Evolutionary conservation across 1,140 invertebrate species (phyloP).

Genomic region (Heliconius melpomene): DNA sequence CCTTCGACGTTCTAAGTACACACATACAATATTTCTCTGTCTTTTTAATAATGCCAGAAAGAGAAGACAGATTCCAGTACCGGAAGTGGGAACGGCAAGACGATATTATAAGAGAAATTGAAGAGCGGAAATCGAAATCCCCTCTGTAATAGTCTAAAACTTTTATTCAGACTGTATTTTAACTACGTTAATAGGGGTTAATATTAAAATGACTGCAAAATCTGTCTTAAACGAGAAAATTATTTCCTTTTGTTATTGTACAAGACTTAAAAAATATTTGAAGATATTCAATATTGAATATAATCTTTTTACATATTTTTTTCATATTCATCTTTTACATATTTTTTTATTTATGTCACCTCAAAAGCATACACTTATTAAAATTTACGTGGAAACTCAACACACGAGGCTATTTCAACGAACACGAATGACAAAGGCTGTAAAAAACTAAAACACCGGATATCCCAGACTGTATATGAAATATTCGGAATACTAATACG

Average conservation of each 20-base stretch:
- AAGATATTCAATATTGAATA: neutral
- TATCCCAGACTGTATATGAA: conserved; percentile 7
- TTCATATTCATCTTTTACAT: too few relatives aligned
- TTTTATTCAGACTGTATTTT: conserved; percentile 1
- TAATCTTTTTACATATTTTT: too few relatives aligned
- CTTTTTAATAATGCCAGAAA: conserved; percentile 27
- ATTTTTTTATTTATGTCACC: too few relatives aligned
- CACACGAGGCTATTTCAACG: neutral
- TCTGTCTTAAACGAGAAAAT: neutral
- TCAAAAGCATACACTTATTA: neutral
- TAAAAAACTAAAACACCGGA: neutral
- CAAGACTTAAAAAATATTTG: neutral
- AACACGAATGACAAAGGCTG: neutral
- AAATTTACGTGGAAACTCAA: neutral
- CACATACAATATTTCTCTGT: conserved; percentile 28
- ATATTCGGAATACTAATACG: conserved; percentile 14
- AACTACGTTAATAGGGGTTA: neutral
- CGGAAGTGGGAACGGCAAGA: conserved; percentile 49
- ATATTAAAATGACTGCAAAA: neutral
- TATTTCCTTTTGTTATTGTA: neutral
- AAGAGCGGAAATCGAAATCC: conserved; percentile 46
- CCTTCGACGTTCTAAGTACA: conserved; percentile 25
- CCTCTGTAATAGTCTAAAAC: conserved; percentile 25
- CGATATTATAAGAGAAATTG: conserved; percentile 51
- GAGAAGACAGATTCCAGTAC: conserved; percentile 36